Evolutionary conservation across 2,888 invertebrate species (phyloP), one percentile per base, ranked within the genome.

Genomic region (Branchinecta sandiegonensis): DNA sequence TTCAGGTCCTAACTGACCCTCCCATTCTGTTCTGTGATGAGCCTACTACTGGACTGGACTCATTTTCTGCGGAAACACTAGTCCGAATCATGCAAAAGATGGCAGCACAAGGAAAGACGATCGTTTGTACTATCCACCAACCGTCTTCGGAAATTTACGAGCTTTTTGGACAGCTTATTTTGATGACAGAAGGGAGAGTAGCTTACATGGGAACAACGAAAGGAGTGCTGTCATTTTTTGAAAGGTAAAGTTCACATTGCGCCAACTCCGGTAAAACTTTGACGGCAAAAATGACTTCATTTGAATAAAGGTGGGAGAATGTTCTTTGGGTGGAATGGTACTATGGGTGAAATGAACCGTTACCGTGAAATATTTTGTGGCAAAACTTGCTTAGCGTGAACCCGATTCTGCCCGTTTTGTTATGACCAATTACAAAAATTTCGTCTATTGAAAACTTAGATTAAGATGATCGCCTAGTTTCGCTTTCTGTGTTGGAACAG

Each of bases 61-160:
- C 79, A 1, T 80, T 77, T 75, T 77, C 78, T 75, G 78, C 79
- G 12, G 74, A 75, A 70, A 76, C 75, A 66, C 74, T 79, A 17
- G 75, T 79, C 11, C 72, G 74, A 63, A 76, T 77, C 14, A 73
- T 81, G 71, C 76, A 77, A 71, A 75, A 75, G n/a, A 73, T 81
- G 72, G 79, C 81, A 4, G 71, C 74, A 6, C 76, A 76, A 66
- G 80, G 81, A 8, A 78, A 80, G 73, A 81, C 81, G 0, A 78
- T 82, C 50, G 74, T 82, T 65, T 81, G 80, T 72, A 82, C 82
- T 8, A 83, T 83, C 69, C 82, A 83, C 73, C 83, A 83, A 72
- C 82, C 82, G 0, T 78, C 79, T 3, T 79, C 79, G 1, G 79
- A 81, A 71, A 77, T 81, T 17, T 81, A 79, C 71, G 76, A 77